Evolutionary conservation across 2,113 vertebrate species (phyloP), one percentile per base, ranked within the genome.

Genomic region (Erythrocercus mccallii): DNA sequence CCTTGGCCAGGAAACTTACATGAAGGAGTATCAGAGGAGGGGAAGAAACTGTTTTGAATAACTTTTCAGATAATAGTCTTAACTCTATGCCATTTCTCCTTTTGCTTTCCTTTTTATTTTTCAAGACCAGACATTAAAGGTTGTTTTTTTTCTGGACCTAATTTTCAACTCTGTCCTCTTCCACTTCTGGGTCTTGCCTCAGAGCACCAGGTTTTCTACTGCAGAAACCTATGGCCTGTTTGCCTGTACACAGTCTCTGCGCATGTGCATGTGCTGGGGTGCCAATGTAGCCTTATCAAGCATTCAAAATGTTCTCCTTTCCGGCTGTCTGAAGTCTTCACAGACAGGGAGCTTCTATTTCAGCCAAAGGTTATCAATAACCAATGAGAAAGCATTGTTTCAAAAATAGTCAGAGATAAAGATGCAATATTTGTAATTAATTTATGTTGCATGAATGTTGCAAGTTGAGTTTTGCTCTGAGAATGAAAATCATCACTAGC

Each of bases 1-100:
- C 87, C 68, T 94, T 92, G 77, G 86, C 69, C 90, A 92, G 92
- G 89, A 94, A 95, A 89, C 68, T 96, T 86, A 45, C 5, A 38
- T 85, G 81, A 79, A 89, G 73, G 54, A 72, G 37, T 94, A n/a
- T 57, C 37, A 81, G 64, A 86, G 61, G 68, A 95, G n/a, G 31
- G 80, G 73, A 78, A 84, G 40, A 92, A 95, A 82, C 19, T 71
- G 68, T 86, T 93, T 93, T 91, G 69, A 81, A 94, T 60, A 92
- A 78, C 45, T 81, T 90, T 89, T 54, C 81, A 94, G 85, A 88
- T 69, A 86, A 77, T 56, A 47, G 42, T 47, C 65, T 92, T 94
- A 85, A 70, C 35, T 68, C 12, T n/a, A 16, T 81, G 93, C 90
- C 50, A 73, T 60, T 78, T 89, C 38, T 91, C 22, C 42, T 86